Base-by-base conservation (phyloP, 2,797 vertebrate genomes). In the Pseudochirops corinnae region DNA sequence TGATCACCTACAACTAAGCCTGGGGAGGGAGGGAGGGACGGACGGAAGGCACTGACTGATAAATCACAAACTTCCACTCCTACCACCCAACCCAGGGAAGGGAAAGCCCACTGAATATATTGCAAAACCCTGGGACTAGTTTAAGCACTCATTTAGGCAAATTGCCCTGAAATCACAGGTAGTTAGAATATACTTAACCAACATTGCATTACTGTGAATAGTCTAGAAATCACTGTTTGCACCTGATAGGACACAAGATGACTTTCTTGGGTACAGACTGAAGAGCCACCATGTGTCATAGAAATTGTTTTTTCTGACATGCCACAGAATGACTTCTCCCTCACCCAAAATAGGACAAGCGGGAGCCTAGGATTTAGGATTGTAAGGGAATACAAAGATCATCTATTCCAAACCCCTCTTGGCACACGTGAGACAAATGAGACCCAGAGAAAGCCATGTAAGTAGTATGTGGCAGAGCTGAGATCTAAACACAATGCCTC, bases 121-220 rank as follows among this genome's bases (percentile, higher is more conserved):
- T 93, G 91, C 57, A 14, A 21, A 91, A 5, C 21, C 90, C 90
- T 3, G 92, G 18, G 58, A 53, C 33, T 24, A 62, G 55, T 90
- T 94, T 94, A 94, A 97, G 56, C 46, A 11, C 67, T 74, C 33
- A 31, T 62, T 55, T 57, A 93, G 31, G 28, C 62, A 93, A 92
- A 92, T 62, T 82, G 28, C 26, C 16, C 90, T 50, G 56, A 94
- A 94, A 93, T 11, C 57, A 50, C 46, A 60, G 21, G 55, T 67
- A 94, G 53, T n/a, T 56, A 1, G 56, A 56, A 94, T 94, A 91
- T 4, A 39, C 0, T 0, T 56, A 55, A 91, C 50, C 52, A 91
- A n/a, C 39, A 26, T 26, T 46, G 74, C 5, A 62, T 1, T 90
- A 33, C 0, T 50, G 13, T 82, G 56, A 93, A 56, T 91, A 87